These are phyloP conservation scores for Parazoanthus atlanticus DNA, from an alignment of 92 coral and sea anemone genomes.

Conservation along the genomic window DNA sequence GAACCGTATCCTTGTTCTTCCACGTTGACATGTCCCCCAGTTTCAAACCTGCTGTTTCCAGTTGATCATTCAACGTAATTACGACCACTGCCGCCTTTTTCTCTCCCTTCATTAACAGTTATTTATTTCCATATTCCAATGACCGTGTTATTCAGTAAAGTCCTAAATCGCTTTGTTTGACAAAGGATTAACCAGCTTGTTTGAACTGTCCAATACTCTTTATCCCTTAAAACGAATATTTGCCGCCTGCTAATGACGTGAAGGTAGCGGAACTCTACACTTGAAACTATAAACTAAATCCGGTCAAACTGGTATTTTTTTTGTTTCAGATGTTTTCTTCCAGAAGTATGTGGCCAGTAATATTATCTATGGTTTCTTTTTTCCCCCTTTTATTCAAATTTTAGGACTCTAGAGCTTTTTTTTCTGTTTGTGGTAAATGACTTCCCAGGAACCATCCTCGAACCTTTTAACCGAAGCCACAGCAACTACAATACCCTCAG, in stretches of 20 bases:
- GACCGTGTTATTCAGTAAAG: not conserved
- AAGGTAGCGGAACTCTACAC: not conserved
- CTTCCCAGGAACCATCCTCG: too few relatives aligned
- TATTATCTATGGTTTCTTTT: too few relatives aligned
- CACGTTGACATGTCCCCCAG: slow-evolving; percentile 17
- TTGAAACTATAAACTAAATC: too few relatives aligned
- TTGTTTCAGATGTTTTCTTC: too few relatives aligned
- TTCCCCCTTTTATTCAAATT: too few relatives aligned
- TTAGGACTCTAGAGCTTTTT: too few relatives aligned
- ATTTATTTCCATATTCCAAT: not conserved
- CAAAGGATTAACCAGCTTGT: not conserved
- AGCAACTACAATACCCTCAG: too few relatives aligned
- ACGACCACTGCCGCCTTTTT: not conserved
- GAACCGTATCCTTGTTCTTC: slow-evolving; percentile 17
- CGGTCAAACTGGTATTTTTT: too few relatives aligned
- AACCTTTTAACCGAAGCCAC: too few relatives aligned
- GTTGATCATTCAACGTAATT: not conserved
- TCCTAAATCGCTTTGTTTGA: slow-evolving; percentile 19
- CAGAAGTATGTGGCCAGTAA: too few relatives aligned
- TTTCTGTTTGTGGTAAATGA: too few relatives aligned
- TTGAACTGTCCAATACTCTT: not conserved
- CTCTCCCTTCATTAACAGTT: not conserved
- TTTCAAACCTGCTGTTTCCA: not conserved
- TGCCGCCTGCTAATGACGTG: not conserved
- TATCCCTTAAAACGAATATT: not conserved